Conservation (phyloP, 1,140 invertebrate genomes). For the Leptinotarsa lineolata region DNA sequence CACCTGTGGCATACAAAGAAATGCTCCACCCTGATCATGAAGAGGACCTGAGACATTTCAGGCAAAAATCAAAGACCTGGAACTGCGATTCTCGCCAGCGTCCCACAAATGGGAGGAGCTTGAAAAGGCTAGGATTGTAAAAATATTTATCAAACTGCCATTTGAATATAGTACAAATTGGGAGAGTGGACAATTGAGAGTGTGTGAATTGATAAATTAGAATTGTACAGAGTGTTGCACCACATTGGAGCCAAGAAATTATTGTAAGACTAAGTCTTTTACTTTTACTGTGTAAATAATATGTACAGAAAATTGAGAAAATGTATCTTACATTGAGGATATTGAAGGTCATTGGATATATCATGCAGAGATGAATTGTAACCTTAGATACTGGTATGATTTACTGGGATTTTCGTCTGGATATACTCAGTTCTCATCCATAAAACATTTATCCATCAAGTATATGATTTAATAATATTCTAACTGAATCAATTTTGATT, state of each 20-base stretch:
- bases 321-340: slow-evolving; percentile 14
- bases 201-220: slow-evolving; percentile 9
- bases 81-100: slow-evolving; percentile 54
- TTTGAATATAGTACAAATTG: slow-evolving; percentile 28
- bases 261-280: slow-evolving; percentile 30
- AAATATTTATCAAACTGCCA: slow-evolving; percentile 4
- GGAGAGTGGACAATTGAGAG: slow-evolving; percentile 18
- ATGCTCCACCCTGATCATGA: slow-evolving; percentile 80
- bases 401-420: slow-evolving; percentile 1
- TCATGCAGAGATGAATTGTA: background rate
- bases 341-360: background rate
- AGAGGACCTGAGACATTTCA: slow-evolving; percentile 73
- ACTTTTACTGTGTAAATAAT: slow-evolving; percentile 29
- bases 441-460: background rate
- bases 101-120: slow-evolving; percentile 28
- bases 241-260: slow-evolving; percentile 28
- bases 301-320: slow-evolving; percentile 26
- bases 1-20: slow-evolving; percentile 73
- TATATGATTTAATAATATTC: background rate
- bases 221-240: slow-evolving; percentile 24
- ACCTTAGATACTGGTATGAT: background rate
- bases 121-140: slow-evolving; percentile 36
- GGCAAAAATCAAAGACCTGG: slow-evolving; percentile 79
- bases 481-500: background rate
- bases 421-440: background rate